Base-by-base conservation (phyloP, 2,888 invertebrate genomes). In the Sesamia inferens region DNA sequence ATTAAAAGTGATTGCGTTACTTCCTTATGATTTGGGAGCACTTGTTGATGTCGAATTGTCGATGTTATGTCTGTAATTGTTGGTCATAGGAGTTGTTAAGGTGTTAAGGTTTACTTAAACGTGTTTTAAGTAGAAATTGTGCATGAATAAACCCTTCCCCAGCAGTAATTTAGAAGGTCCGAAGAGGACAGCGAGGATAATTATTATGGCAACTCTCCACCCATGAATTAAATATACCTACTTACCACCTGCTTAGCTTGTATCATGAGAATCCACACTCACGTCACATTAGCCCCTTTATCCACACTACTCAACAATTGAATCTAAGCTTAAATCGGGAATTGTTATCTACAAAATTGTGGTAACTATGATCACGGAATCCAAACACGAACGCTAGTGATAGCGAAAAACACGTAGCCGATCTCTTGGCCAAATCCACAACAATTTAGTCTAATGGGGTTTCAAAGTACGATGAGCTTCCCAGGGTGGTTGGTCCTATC, bases 1-100 rank as follows among this genome's bases (percentile, higher is more conserved):
- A 72, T 79, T 71, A 72, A 62, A 72, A 62, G 42, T 68, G 54
- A 65, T 73, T 76, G 76, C 70, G 73, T 67, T 61, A 63, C 48
- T 58, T 74, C 62, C 64, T 67, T 57, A 74, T 59, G 55, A 71
- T 79, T 80, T 80, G 61, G 57, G 39, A 61, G 54, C 66, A 57
- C 51, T 66, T 11, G 57, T 57, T 68, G 55, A 74, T 59, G 55
- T 57, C 14, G 61, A 44, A 51, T 70, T 59, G 55, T 57, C 14
- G 61, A 44, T 31, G 31, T 78, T 58, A 39, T 54, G 65, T 68
- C 22, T 39, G 13, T 31, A 47, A 13, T 13, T 54, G 16, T 16
- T 7, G 47, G 47, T 62, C 22, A 22, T 62, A 14, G 19, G 14
- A 51, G n/a, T 48, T 22, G 51, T 13, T n/a, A 48, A 39, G 6